These are phyloP conservation scores for Drosophila murphyi DNA, from an alignment of 1,140 invertebrate species.

Conservation along the genomic window DNA sequence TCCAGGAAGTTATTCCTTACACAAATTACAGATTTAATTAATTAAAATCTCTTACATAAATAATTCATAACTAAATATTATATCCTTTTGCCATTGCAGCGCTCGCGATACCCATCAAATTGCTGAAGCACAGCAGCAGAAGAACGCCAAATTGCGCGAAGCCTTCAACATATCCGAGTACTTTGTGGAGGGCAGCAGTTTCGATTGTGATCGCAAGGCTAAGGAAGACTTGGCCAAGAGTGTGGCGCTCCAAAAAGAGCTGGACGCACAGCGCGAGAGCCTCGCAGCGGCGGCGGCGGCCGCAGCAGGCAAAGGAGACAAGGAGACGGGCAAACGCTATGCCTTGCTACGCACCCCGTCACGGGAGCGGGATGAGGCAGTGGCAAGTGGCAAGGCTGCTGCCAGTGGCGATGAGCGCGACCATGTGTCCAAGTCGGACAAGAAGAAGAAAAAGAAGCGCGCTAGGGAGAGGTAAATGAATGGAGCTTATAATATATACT, in stretches of 20 bases:
- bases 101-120: slow-evolving; percentile 97
- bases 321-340: slow-evolving; percentile 85
- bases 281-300: slow-evolving; percentile 85
- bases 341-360: slow-evolving; percentile 88
- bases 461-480: slow-evolving; percentile 72
- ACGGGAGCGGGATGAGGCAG: slow-evolving; percentile 66
- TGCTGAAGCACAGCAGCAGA: slow-evolving; percentile 97
- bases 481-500: neutral
- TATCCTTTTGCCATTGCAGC: slow-evolving; percentile 86
- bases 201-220: slow-evolving; percentile 93
- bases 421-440: slow-evolving; percentile 83
- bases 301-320: slow-evolving; percentile 78
- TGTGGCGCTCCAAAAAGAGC: slow-evolving; percentile 86
- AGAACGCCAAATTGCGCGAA: slow-evolving; percentile 95
- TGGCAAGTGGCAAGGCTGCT: slow-evolving; percentile 26
- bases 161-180: slow-evolving; percentile 97
- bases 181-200: slow-evolving; percentile 96
- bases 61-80: neutral
- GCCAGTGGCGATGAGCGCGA: slow-evolving; percentile 66
- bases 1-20: too few relatives aligned
- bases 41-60: too few relatives aligned
- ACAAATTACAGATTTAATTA: too few relatives aligned
- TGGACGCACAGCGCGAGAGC: slow-evolving; percentile 84
- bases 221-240: slow-evolving; percentile 90
- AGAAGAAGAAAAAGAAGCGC: slow-evolving; percentile 86